Base-by-base conservation (phyloP, 2,888 invertebrate genomes). In the Antitype chi region DNA sequence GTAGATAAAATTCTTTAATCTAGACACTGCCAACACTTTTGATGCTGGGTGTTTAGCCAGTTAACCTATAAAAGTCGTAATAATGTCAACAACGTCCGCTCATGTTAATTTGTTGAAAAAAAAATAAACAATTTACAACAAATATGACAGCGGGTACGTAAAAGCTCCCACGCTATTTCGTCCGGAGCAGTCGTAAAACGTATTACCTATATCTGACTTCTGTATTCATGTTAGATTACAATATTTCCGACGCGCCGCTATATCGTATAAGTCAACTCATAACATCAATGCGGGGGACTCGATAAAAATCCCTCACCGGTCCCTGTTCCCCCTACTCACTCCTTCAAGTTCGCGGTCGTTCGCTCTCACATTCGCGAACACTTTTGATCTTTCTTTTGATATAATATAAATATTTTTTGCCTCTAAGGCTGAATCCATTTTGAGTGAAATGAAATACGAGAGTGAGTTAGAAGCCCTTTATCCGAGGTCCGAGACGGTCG, bases 361-460 rank as follows among this genome's bases (percentile, higher is more conserved):
- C 89, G 81, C 81, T 85, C 79, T 81, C 85, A 84, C 86, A 88
- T 89, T 91, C 87, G 89, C 89, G 89, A 93, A 90, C 91, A 92
- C 93, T 93, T 94, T 94, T 94, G 94, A 95, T 95, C 94, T 94
- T 93, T 91, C 94, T 92, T 94, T 94, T 93, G 93, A 93, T 94
- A 94, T 91, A 91, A 93, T 93, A 93, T 93, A 94, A 94, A 94
- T 93, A 94, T 95, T 94, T 94, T 94, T 94, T 92, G 90, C 92
- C 91, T 91, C 88, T 86, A 89, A 90, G 91, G 89, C 92, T 89
- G 91, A 92, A 94, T 93, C 91, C 92, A 93, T 94, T 94, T 93
- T 91, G 91, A 90, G 89, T 89, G 91, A 91, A 93, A 94, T 94
- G 92, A 92, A 94, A 94, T 94, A 93, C 91, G 91, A 90, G 85